These are phyloP conservation scores for Thalpophila matura DNA, from an alignment of 2,888 invertebrate species.

Conservation along the genomic window DNA sequence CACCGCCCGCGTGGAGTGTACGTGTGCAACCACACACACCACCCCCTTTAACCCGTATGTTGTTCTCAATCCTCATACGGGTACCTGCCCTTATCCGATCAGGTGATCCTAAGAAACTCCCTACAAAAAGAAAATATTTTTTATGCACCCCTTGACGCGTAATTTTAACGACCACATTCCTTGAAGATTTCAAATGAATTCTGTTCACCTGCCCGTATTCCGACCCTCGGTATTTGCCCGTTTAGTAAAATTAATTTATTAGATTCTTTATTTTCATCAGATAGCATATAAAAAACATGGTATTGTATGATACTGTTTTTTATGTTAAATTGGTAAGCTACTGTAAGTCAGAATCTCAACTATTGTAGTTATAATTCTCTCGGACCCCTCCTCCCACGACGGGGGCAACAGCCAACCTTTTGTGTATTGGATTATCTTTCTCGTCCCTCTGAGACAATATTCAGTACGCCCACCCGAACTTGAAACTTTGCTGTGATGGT, in stretches of 20 bases:
- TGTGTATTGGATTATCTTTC: constrained; percentile 80
- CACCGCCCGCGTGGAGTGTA: constrained; percentile 57
- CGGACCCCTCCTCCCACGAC: constrained; percentile 61
- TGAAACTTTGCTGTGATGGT: constrained; percentile 78
- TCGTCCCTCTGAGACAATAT: constrained; percentile 81
- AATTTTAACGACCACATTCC: constrained; percentile 79
- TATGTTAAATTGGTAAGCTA: constrained; percentile 42
- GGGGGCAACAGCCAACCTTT: constrained; percentile 68
- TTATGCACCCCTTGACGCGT: constrained; percentile 81
- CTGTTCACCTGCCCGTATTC: constrained; percentile 85
- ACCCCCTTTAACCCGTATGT: constrained; percentile 60
- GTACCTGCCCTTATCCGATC: constrained; percentile 85
- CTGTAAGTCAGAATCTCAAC: constrained; percentile 50
- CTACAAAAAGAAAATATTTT: constrained; percentile 62
- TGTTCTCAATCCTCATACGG: constrained; percentile 67
- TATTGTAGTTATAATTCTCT: constrained; percentile 60
- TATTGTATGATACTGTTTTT: constrained; percentile 50
- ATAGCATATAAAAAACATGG: constrained; percentile 65
- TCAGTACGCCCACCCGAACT: constrained; percentile 80
- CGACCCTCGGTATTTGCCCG: constrained; percentile 71
- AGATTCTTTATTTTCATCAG: constrained; percentile 65
- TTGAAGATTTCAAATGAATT: constrained; percentile 74
- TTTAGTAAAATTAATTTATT: constrained; percentile 75
- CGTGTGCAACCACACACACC: constrained; percentile 45
- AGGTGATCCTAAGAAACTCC: constrained; percentile 79